Base-by-base conservation (phyloP, 2,888 invertebrate species). In the Dryobota labecula region DNA sequence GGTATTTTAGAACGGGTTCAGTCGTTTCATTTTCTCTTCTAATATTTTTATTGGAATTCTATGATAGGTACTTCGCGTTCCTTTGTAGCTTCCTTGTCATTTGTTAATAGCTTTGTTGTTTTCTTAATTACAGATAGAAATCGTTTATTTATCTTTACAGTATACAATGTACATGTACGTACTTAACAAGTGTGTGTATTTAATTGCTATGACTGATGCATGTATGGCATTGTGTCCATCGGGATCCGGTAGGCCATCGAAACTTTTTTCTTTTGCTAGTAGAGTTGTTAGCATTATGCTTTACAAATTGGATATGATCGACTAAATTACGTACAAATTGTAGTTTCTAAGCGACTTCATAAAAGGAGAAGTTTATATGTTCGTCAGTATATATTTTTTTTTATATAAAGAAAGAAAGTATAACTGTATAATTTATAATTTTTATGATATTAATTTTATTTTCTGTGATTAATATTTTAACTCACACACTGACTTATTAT, bases 41-140 rank as follows among this genome's bases (percentile, higher is more conserved):
- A 36, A 30, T 43, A 49, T 58, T 58, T 67, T 43, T 58, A 60
- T 63, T 71, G 27, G n/a, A 47, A 70, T 62, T 65, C 51, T 65
- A 18, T 15, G 38, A 27, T 24, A 61, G n/a, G 15, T 51, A 33
- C 36, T 49, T 36, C 3, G 38, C 38, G 49, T 74, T 38, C 56
- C 30, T 47, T 41, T 41, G 27, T 41, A 56, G 51, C 62, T 69
- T 69, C 11, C 13, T 58, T 49, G 54, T 41, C 27, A 60, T 24
- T 60, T 51, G 13, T 24, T 20, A 54, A 57, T n/a, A 69, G 27
- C 15, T 57, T 47, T 73, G 5, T 45, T 45, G 18, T 27, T 61
- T 49, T 62, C 18, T 36, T 51, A 54, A 67, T 56, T 62, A 43
- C 61, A 24, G 0, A 49, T 74, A 9, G 27, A 20, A 38, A 27